phyloP scores from a whole-genome alignment of 1,140 invertebrate species.

The Trichonephila clavipes region DNA sequence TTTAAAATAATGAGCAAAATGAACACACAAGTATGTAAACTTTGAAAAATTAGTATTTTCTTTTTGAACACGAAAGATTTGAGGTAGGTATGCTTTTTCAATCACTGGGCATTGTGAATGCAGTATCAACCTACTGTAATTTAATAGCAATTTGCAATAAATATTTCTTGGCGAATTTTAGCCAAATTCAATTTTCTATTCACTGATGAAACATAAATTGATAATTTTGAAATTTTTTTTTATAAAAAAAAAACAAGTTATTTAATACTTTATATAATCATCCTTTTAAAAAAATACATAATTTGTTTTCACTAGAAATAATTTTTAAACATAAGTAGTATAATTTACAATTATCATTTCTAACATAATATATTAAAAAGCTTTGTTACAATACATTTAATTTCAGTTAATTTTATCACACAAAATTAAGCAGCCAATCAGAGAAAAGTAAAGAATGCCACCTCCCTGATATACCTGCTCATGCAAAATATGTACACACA shows the following conservation, averaged over 20 bases:
- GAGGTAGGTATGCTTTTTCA: background rate
- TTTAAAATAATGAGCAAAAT: no score
- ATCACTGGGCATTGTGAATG: background rate
- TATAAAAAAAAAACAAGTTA: background rate
- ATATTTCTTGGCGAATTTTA: background rate
- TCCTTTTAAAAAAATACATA: background rate
- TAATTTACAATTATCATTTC: slow-evolving; percentile 42
- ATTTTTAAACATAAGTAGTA: slow-evolving; percentile 32
- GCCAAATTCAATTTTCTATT: no score
- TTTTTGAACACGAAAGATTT: background rate
- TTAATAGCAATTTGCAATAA: background rate
- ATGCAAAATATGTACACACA: slow-evolving; percentile 33
- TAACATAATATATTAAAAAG: slow-evolving; percentile 55
- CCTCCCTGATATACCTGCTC: slow-evolving; percentile 43
- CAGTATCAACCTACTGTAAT: background rate
- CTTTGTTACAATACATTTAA: slow-evolving; percentile 14
- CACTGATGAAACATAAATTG: background rate
- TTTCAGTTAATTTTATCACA: slow-evolving; percentile 29
- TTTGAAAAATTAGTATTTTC: no score
- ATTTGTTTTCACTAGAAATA: slow-evolving; percentile 15
- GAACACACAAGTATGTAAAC: no score
- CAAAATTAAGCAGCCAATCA: slow-evolving; percentile 49
- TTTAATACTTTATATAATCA: background rate
- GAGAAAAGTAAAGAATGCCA: slow-evolving; percentile 41
- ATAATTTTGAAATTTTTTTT: background rate